Conservation (phyloP, 2,888 invertebrate genomes). For the Fragum whitleyi region DNA sequence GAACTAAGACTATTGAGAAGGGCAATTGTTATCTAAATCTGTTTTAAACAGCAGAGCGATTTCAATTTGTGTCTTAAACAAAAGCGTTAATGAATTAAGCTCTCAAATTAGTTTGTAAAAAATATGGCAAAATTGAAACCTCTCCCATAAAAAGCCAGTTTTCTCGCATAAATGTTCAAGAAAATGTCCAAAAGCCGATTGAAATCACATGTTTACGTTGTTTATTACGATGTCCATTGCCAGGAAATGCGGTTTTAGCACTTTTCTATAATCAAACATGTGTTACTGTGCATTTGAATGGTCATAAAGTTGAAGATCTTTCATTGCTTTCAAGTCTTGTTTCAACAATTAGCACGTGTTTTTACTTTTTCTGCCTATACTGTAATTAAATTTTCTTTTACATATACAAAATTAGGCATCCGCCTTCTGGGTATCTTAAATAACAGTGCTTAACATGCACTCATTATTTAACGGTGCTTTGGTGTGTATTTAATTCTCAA, state of each 20-base stretch:
- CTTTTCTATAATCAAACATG: neutral
- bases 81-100: neutral
- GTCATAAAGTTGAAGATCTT: neutral
- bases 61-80: too few relatives aligned
- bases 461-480: too few relatives aligned
- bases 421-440: too few relatives aligned
- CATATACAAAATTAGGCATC: too few relatives aligned
- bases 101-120: neutral
- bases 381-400: too few relatives aligned
- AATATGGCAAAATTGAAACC: slow-evolving; percentile 1
- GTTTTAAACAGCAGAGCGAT: too few relatives aligned
- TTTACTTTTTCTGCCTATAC: neutral
- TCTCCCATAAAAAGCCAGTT: neutral
- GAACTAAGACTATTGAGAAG: too few relatives aligned
- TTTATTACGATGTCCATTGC: neutral
- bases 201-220: neutral
- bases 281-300: slow-evolving; percentile 1
- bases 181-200: neutral
- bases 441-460: too few relatives aligned
- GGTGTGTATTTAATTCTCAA: too few relatives aligned
- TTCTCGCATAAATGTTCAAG: neutral
- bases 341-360: neutral
- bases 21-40: too few relatives aligned
- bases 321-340: neutral
- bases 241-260: slow-evolving; percentile 1